Conservation (phyloP, 2,888 invertebrate species). For the Cylindroiulus punctatus region DNA sequence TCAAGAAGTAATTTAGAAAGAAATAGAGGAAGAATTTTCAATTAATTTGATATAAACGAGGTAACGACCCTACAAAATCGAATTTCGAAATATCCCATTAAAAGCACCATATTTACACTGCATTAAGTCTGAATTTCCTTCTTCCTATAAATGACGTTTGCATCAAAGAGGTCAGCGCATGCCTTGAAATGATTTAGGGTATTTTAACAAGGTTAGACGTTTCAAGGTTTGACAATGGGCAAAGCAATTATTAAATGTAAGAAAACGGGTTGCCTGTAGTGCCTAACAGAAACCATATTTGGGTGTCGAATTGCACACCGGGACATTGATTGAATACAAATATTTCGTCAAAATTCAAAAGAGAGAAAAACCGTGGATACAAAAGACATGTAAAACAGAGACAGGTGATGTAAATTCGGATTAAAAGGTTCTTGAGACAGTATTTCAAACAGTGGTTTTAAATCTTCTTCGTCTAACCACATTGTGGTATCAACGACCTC, state of each 20-base stretch:
- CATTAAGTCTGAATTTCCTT: background rate
- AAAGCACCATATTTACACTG: background rate
- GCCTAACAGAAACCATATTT: background rate
- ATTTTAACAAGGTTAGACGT: background rate
- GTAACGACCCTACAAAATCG: too few relatives aligned
- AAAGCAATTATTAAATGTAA: background rate
- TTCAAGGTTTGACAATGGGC: background rate
- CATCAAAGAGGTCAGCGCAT: background rate
- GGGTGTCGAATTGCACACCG: background rate
- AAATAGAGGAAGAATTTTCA: too few relatives aligned
- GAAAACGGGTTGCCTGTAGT: background rate
- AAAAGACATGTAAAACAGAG: background rate
- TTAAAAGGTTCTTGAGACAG: background rate
- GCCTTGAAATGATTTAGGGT: background rate
- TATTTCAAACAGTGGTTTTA: background rate
- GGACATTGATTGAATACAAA: background rate
- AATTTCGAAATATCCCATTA: background rate
- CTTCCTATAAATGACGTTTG: background rate
- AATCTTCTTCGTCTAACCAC: background rate
- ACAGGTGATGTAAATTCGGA: background rate
- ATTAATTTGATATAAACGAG: too few relatives aligned
- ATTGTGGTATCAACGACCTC: constrained; percentile 15
- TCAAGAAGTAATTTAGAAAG: too few relatives aligned
- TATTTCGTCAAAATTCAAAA: background rate
- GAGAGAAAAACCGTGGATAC: background rate